phyloP scores from a whole-genome alignment of 2,888 invertebrate genomes.

The Drosophila subquinaria region DNA sequence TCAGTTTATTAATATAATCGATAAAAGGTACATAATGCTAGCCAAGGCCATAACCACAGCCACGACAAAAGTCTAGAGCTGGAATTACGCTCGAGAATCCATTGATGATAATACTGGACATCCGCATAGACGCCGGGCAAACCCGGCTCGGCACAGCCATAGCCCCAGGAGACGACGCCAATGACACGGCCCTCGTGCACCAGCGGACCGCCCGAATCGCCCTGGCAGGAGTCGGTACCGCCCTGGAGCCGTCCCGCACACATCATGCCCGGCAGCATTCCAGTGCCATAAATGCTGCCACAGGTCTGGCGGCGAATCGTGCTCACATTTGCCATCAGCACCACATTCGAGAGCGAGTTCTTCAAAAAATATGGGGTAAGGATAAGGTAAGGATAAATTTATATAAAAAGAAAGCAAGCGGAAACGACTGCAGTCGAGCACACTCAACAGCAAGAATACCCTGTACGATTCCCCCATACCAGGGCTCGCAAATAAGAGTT shows the following conservation, averaged over 20 bases:
- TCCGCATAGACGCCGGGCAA: constrained; percentile 81
- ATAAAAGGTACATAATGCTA: neutral
- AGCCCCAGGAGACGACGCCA: constrained; percentile 84
- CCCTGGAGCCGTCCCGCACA: constrained; percentile 81
- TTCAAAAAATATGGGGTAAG: constrained; percentile 5
- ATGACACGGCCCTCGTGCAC: constrained; percentile 76
- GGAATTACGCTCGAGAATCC: constrained; percentile 78
- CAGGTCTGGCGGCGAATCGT: constrained; percentile 69
- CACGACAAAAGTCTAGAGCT: constrained; percentile 2
- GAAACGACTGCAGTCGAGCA: no score
- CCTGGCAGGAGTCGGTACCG: constrained; percentile 83
- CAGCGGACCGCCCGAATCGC: constrained; percentile 83
- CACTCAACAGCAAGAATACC: no score
- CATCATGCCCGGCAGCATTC: constrained; percentile 78
- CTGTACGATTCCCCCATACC: no score
- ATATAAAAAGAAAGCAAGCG: no score
- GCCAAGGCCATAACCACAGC: constrained; percentile 5
- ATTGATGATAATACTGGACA: constrained; percentile 78
- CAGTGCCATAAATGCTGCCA: constrained; percentile 55
- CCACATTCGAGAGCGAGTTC: constrained; percentile 65
- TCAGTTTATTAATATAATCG: neutral
- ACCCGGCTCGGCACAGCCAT: constrained; percentile 75
- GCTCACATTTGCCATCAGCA: constrained; percentile 78
- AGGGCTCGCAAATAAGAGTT: no score
- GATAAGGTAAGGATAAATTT: no score